Evolutionary conservation across 2,797 vertebrate species (phyloP).

Genomic region (Cyclura pinguis): DNA sequence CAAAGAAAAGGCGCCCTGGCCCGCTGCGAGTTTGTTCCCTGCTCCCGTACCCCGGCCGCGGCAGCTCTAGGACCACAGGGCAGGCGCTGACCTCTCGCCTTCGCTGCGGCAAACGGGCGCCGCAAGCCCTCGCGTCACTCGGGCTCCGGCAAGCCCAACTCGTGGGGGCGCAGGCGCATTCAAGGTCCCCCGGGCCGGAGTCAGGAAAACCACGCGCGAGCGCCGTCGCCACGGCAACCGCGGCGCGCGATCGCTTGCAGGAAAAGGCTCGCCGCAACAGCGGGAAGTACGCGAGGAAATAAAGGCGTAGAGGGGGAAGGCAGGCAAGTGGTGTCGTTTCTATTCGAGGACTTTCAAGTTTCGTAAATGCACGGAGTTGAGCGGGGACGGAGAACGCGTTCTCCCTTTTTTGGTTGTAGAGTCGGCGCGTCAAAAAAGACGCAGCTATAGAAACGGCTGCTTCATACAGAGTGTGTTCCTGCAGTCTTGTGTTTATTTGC

Average conservation of each 20-base stretch:
- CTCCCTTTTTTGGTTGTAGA: not conserved
- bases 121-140: not conserved
- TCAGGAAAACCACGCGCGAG: not conserved
- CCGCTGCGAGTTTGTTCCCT: too few species aligned
- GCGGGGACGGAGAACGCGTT: not conserved
- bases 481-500: not conserved
- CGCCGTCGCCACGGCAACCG: not conserved
- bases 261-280: not conserved
- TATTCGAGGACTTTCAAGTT: not conserved
- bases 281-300: not conserved
- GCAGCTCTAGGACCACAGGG: too few species aligned
- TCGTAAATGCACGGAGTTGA: too few species aligned
- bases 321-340: not conserved
- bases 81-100: too few species aligned
- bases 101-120: not conserved
- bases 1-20: too few species aligned
- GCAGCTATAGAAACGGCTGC: not conserved
- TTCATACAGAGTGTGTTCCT: not conserved
- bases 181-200: rapidly evolving
- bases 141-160: too few species aligned
- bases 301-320: too few species aligned
- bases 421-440: too few species aligned
- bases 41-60: too few species aligned
- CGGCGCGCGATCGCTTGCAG: not conserved
- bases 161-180: not conserved